Percentiles rank a stretch among this genome's conserved stretches.
Evolutionary conservation across 2,797 vertebrate genomes (phyloP).

Genomic region (Choloepus didactylus): DNA sequence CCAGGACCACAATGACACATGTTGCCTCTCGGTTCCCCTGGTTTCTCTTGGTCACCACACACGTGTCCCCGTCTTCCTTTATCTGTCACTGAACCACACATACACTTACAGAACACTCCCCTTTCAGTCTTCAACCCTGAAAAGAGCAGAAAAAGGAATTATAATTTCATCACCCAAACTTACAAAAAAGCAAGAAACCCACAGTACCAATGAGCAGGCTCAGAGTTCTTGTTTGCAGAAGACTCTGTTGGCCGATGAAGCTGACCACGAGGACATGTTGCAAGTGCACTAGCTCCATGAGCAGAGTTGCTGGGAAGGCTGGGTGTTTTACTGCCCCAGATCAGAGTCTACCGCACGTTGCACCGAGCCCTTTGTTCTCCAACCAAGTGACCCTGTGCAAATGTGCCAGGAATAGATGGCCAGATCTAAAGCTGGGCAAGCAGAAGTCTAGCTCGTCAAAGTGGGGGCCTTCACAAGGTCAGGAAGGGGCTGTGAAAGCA

Average conservation of each 20-base stretch:
- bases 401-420: neutral
- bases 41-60: neutral
- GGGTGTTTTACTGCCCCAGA: neutral
- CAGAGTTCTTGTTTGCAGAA: neutral
- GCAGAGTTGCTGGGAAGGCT: neutral
- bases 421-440: neutral
- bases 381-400: neutral
- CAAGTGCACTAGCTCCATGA: neutral
- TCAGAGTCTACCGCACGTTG: neutral
- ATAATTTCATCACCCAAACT: neutral
- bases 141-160: slow-evolving; percentile 46
- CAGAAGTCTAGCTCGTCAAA: slow-evolving; percentile 8
- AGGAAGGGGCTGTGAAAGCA: neutral
- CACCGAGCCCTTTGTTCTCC: neutral
- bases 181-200: neutral
- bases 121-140: slow-evolving; percentile 9
- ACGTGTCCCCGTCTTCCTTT: neutral
- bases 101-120: neutral
- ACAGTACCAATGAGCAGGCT: neutral
- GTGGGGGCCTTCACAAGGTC: neutral
- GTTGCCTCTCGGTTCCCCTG: neutral
- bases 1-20: neutral
- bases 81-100: slow-evolving; percentile 1
- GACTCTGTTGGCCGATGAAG: neutral
- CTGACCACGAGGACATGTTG: neutral